Evolutionary conservation across 1,140 invertebrate species (phyloP).

Genomic region (Trichomalopsis sarcophagae): DNA sequence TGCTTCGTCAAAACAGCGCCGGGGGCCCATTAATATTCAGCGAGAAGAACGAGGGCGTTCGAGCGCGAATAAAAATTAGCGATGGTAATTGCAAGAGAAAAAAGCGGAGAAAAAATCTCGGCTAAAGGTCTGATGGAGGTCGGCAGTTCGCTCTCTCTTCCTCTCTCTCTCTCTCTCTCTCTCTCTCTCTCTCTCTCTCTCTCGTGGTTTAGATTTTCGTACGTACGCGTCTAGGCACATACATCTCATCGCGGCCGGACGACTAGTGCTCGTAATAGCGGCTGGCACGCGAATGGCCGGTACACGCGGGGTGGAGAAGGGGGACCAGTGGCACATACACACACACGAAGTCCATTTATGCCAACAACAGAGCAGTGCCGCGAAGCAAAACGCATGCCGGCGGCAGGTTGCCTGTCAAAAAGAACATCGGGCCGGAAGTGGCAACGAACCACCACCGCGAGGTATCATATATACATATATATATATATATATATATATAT

Average conservation of each 20-base stretch:
- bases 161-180: not conserved
- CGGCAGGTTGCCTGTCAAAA: constrained; percentile 48
- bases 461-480: not conserved
- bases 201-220: constrained; percentile 16
- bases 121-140: not conserved
- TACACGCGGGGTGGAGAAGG: not conserved
- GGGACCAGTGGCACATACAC: not conserved
- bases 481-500: constrained; percentile 10
- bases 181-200: not conserved
- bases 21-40: not conserved
- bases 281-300: constrained; percentile 15
- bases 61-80: constrained; percentile 15
- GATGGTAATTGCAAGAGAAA: not conserved
- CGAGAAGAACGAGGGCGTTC: not conserved
- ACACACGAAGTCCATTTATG: constrained; percentile 56
- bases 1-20: not conserved
- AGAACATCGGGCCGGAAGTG: constrained; percentile 48
- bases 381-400: constrained; percentile 31
- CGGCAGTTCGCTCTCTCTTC: not conserved
- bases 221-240: not conserved
- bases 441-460: constrained; percentile 16
- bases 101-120: not conserved
- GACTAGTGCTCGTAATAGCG: constrained; percentile 7
- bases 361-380: constrained; percentile 52
- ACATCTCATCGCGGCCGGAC: not conserved